Conservation (phyloP, 1,140 invertebrate genomes). For the Belonocnema kinseyi region DNA sequence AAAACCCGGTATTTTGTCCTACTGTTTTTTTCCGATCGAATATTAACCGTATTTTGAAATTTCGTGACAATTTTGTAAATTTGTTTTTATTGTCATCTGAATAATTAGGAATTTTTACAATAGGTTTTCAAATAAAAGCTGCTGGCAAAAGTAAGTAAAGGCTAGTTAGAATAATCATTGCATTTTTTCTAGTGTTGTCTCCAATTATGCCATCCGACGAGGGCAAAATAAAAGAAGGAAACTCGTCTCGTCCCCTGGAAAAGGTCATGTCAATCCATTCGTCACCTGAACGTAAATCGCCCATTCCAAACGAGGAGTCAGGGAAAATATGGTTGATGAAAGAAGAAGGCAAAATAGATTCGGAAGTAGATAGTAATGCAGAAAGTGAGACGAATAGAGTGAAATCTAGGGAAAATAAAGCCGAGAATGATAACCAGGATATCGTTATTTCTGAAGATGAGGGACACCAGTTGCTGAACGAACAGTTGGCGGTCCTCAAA, state of each 20-base stretch:
- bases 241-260: constrained; percentile 43
- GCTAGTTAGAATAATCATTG: not conserved
- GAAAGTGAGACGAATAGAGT: constrained; percentile 58
- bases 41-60: no score
- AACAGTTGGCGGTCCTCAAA: constrained; percentile 66
- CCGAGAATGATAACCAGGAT: constrained; percentile 45
- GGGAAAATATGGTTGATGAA: constrained; percentile 62
- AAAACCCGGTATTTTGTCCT: no score
- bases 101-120: no score
- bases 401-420: constrained; percentile 40
- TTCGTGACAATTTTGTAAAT: no score
- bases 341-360: constrained; percentile 40
- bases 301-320: constrained; percentile 53
- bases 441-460: constrained; percentile 61
- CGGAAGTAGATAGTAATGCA: constrained; percentile 54
- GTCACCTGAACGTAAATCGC: constrained; percentile 46
- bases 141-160: no score
- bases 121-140: no score
- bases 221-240: constrained; percentile 55
- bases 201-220: constrained; percentile 36
- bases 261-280: constrained; percentile 38
- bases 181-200: not conserved
- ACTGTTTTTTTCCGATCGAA: no score
- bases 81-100: no score
- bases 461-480: constrained; percentile 64